Evolutionary conservation across 2,797 vertebrate genomes (phyloP).

Genomic region (Coreius guichenoti): DNA sequence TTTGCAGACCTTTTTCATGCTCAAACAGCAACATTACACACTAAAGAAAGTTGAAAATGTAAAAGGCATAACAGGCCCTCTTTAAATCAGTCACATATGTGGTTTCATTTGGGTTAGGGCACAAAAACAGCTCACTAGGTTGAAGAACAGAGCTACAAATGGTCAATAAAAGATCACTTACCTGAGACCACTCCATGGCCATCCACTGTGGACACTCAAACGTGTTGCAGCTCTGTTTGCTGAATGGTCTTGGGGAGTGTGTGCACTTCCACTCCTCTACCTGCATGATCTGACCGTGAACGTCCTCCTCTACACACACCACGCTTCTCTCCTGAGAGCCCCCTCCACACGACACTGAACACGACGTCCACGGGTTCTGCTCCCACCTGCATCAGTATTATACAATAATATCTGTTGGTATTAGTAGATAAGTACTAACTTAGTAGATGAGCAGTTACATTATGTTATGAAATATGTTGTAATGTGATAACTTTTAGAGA

Average conservation of each 20-base stretch:
- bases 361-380: constrained; percentile 92
- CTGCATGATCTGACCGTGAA: constrained; percentile 84
- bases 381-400: constrained; percentile 83
- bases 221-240: constrained; percentile 86
- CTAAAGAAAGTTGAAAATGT: background rate
- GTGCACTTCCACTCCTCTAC: constrained; percentile 95
- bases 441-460: background rate
- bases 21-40: background rate
- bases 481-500: background rate
- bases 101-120: background rate
- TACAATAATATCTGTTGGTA: background rate
- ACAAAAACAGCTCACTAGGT: background rate
- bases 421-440: background rate
- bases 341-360: constrained; percentile 89
- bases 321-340: constrained; percentile 89
- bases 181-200: constrained; percentile 96
- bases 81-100: background rate
- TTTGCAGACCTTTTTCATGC: background rate
- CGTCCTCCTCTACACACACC: constrained; percentile 89
- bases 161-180: constrained; percentile 66
- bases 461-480: background rate
- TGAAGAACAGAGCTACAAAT: background rate
- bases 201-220: constrained; percentile 92
- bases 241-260: constrained; percentile 85
- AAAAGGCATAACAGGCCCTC: background rate